These are phyloP conservation scores for Antheraea assamensis DNA, from an alignment of 2,888 invertebrate genomes.

Conservation along the genomic window DNA sequence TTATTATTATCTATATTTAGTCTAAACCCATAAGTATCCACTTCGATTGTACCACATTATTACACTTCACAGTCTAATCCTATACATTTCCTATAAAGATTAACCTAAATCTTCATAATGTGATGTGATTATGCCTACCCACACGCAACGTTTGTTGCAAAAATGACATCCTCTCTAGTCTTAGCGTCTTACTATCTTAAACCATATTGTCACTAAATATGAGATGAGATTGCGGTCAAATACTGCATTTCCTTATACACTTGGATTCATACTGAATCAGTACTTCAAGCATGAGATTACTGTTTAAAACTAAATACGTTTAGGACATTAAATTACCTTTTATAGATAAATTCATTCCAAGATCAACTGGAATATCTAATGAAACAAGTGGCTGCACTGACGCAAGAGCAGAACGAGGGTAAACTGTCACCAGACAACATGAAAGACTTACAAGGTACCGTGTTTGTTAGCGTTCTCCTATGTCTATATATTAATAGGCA, in stretches of 20 bases:
- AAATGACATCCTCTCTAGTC: too few species aligned
- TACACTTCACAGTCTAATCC: too few species aligned
- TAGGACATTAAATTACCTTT: slow-evolving; percentile 23
- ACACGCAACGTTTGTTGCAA: too few species aligned
- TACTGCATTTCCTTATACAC: not conserved
- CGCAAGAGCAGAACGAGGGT: slow-evolving; percentile 39
- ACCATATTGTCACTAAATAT: not conserved
- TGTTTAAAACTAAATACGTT: not conserved
- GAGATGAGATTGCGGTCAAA: not conserved
- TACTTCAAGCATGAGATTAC: not conserved
- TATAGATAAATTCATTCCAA: slow-evolving; percentile 74
- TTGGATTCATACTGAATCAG: not conserved
- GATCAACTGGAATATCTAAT: slow-evolving; percentile 73
- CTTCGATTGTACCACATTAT: too few species aligned
- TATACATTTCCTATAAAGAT: too few species aligned
- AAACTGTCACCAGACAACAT: slow-evolving; percentile 59
- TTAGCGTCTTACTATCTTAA: not conserved
- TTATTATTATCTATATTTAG: too few species aligned
- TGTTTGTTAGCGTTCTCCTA: not conserved
- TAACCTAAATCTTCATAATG: too few species aligned
- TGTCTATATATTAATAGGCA: not conserved
- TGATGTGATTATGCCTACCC: too few species aligned
- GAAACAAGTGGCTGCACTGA: slow-evolving; percentile 49
- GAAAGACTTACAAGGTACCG: slow-evolving; percentile 68
- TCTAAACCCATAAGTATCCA: too few species aligned